Evolutionary conservation across 2,113 vertebrate species (phyloP).

Genomic region (Limanda limanda): DNA sequence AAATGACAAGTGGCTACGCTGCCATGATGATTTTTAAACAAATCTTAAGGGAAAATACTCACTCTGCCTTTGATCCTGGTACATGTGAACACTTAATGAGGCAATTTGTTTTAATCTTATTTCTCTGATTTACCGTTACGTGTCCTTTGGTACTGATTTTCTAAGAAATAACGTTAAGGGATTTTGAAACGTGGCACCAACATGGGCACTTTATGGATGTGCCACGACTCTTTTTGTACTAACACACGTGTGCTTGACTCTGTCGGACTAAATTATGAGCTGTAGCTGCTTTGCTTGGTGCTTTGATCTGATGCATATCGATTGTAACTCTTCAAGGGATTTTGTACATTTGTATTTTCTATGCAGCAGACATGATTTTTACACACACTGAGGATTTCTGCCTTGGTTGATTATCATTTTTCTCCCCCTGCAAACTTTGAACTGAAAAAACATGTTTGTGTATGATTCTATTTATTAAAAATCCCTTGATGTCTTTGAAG

Average conservation of each 20-base stretch:
- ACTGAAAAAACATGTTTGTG: background rate
- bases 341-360: slow-evolving; percentile 29
- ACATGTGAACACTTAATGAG: slow-evolving; percentile 46
- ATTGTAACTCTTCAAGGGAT: slow-evolving; percentile 52
- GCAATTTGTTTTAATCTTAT: slow-evolving; percentile 48
- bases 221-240: slow-evolving; percentile 5
- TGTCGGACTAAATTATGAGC: background rate
- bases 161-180: slow-evolving; percentile 35
- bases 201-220: slow-evolving; percentile 52
- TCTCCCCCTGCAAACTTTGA: slow-evolving; percentile 24
- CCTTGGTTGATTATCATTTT: background rate
- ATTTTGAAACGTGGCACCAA: slow-evolving; percentile 56
- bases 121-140: slow-evolving; percentile 30
- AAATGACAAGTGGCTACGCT: slow-evolving; percentile 45
- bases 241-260: slow-evolving; percentile 23
- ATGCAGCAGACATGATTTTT: slow-evolving; percentile 37
- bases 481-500: background rate
- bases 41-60: slow-evolving; percentile 50
- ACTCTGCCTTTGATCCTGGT: slow-evolving; percentile 46
- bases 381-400: slow-evolving; percentile 4
- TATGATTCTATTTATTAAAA: slow-evolving; percentile 45
- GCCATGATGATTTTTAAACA: slow-evolving; percentile 32
- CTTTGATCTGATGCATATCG: slow-evolving; percentile 11
- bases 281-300: slow-evolving; percentile 4
- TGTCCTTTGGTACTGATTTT: slow-evolving; percentile 62